Evolutionary conservation across 2,888 invertebrate genomes (phyloP), one percentile per base, ranked within the genome.

Genomic region (Cerceris rybyensis): DNA sequence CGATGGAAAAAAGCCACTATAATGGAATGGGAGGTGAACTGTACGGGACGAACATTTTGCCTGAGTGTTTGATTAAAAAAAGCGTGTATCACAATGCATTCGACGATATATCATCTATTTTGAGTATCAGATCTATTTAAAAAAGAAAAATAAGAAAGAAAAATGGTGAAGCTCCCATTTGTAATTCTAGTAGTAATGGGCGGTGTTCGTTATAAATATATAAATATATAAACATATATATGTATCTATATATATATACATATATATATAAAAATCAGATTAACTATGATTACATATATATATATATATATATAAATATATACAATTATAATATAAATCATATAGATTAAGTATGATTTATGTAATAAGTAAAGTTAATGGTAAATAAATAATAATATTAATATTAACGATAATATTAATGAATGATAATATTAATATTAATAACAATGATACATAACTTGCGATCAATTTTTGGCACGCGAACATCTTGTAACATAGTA

Each of bases 191-290:
- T 91, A 92, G 90, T 90, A 90, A 79, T 90, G 92, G 90, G 91
- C 88, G 92, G 90, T 92, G 92, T 92, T 92, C 92, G 91, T 92
- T 92, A 92, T 92, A 92, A 90, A 91, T 91, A 91, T 90, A 92
- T 90, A 91, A 86, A 89, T 89, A 89, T 86, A 86, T 89, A 90
- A 79, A 88, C 86, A 81, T 89, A 90, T 91, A 90, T 85, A 13
- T 90, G 88, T 88, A 90, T 86, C 28, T 28, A 28, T 28, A 28
- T 28, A 28, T 84, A 84, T 80, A 88, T 82, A 83, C 4, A 28
- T 28, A 28, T 28, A 28, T 84, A 84, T 80, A 88, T 82, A 83
- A 75, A 85, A 82, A 85, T 58, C 60, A 52, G 58, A 66, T 58
- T 46, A 46, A 8, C 1, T 46, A 46, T 46, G 42, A 91, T 90